Base-by-base conservation (phyloP, 2,113 vertebrate genomes). In the Tauraco erythrolophus region DNA sequence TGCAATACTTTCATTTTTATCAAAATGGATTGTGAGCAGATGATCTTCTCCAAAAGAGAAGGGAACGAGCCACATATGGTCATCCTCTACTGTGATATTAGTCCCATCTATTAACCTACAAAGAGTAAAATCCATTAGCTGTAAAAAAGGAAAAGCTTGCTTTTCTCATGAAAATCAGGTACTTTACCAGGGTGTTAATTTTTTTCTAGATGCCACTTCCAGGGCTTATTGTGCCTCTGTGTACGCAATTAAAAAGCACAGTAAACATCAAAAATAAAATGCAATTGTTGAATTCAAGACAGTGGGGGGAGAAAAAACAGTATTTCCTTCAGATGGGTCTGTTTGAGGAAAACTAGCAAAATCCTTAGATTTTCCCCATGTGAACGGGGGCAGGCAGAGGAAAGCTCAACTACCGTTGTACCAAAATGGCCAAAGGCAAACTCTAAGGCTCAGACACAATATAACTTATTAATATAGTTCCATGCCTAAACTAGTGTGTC, bases 31-130 rank as follows among this genome's bases (percentile, higher is more conserved):
- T 22, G 93, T 98, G 92, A 99, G 96, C 65, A 98, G 96, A 97
- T 99, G 99, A 94, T 99, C 97, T 87, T 98, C 98, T 88, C 99
- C 99, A 19, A 96, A 97, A 58, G 98, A 98, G 97, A 99, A 99
- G 75, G 99, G 99, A 93, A 99, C 98, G 93, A 99, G 98, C 99
- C 99, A 99, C 99, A 99, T 99, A 95, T 99, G 99, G 82, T 98
- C 98, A 82, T 99, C 99, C 48, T 99, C 99, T 19, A 95, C 98
- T 31, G 99, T 99, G 94, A 99, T 98, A 97, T 99, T 99, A 92
- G 98, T 96, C n/a, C 99, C 99, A 65, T 99, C 99, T 53, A 99
- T 98, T 87, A 99, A 97, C 94, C 99, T 99, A 97, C 11, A 89
- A 88, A 96, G 69, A 92, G 80, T 93, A 93, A 96, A 96, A 92